Conservation (phyloP, 2,797 vertebrate species). For the Falco biarmicus region DNA sequence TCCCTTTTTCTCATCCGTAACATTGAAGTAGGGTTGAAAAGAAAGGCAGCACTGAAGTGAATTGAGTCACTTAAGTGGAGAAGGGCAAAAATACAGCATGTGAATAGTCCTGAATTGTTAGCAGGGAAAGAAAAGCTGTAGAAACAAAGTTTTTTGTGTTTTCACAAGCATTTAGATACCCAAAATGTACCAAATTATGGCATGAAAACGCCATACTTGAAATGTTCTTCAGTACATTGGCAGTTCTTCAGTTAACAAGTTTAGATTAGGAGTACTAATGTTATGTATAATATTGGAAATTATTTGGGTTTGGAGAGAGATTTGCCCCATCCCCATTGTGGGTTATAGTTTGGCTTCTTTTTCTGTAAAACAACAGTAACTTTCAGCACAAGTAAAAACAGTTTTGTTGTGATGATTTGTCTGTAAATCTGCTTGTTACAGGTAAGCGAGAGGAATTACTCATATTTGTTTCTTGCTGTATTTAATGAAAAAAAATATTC, state of each 20-base stretch:
- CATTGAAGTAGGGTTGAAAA: not conserved
- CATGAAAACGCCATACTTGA: not conserved
- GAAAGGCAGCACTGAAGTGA: not conserved
- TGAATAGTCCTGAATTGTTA: not conserved
- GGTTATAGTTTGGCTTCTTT: not conserved
- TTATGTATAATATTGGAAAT: not conserved
- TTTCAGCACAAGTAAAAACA: not conserved
- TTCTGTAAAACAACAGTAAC: not conserved
- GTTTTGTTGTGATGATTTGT: not conserved
- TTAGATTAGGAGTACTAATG: not conserved
- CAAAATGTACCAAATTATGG: not conserved
- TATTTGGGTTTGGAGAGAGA: not conserved
- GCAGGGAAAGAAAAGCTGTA: not conserved
- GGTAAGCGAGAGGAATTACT: not conserved
- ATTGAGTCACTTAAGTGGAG: not conserved
- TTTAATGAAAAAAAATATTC: not conserved
- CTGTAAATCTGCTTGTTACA: not conserved
- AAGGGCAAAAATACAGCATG: accelerated
- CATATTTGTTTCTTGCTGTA: not conserved
- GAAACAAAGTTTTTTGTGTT: not conserved
- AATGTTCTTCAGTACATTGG: not conserved
- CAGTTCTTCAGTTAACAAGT: not conserved
- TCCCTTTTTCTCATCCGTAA: not conserved
- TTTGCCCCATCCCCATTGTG: not conserved
- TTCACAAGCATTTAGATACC: not conserved